A percentile compares a stretch with the other conserved stretches of the same genome.
Conservation (phyloP, 2,797 vertebrate species). For the Epinephelus malabaricus region DNA sequence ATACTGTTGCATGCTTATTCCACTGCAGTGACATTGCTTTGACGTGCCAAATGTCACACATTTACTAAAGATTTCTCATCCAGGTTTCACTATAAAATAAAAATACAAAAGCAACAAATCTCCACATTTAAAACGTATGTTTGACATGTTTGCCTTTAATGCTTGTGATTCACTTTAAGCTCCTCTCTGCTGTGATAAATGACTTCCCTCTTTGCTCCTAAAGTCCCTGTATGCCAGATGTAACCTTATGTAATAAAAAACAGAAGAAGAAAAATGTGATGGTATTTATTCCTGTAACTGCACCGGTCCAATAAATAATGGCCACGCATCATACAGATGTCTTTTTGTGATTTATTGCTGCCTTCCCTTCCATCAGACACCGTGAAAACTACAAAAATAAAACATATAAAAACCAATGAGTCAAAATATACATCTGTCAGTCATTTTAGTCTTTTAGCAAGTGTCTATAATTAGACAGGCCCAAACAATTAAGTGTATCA, state of each 20-base stretch:
- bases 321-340: too few species aligned
- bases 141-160: background rate
- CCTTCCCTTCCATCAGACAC: too few species aligned
- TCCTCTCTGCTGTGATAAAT: background rate
- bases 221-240: background rate
- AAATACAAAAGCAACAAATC: background rate
- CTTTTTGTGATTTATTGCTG: too few species aligned
- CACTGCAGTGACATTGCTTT: background rate
- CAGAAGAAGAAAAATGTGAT: background rate
- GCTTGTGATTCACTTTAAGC: background rate
- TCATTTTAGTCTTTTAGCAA: too few species aligned
- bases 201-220: background rate
- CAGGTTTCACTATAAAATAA: background rate
- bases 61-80: background rate
- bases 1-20: constrained; percentile 4
- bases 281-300: too few species aligned
- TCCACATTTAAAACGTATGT: background rate
- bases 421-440: too few species aligned
- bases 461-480: too few species aligned
- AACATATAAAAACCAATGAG: too few species aligned
- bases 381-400: too few species aligned
- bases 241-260: constrained; percentile 2
- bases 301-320: too few species aligned
- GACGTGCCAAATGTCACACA: background rate
- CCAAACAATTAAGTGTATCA: too few species aligned